Percentiles rank a stretch among this genome's conserved stretches.
Conservation (phyloP, 2,113 vertebrate species). For the Dascyllus trimaculatus region DNA sequence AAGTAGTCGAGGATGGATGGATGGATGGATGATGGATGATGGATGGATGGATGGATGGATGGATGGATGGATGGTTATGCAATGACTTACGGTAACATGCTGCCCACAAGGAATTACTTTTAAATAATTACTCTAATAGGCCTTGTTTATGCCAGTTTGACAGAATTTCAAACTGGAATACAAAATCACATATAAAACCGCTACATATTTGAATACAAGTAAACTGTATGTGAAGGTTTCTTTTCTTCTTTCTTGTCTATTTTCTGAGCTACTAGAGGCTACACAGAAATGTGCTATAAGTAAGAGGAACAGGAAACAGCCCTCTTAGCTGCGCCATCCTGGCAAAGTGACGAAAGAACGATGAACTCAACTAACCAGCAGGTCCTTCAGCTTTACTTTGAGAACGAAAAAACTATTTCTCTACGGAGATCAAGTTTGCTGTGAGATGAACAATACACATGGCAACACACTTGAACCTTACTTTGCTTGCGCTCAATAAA, state of each 20-base stretch:
- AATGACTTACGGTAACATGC: background rate
- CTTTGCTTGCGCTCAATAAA: background rate
- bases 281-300: conserved; percentile 27
- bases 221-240: background rate
- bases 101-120: background rate
- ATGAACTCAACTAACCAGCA: conserved; percentile 1
- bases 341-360: background rate
- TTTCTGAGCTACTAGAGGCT: conserved; percentile 9
- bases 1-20: too few species aligned
- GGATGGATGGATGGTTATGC: too few species aligned
- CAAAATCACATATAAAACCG: background rate
- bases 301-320: conserved; percentile 42
- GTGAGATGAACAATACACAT: conserved; percentile 18
- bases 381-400: background rate
- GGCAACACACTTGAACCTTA: too few species aligned
- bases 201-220: background rate
- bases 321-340: background rate
- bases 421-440: background rate
- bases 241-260: background rate
- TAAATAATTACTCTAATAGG: background rate
- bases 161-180: background rate
- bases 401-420: background rate
- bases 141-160: too few species aligned
- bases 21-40: too few species aligned
- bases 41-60: too few species aligned